Conservation (phyloP, 2,797 vertebrate species). For the Enteromius paludinosus region DNA sequence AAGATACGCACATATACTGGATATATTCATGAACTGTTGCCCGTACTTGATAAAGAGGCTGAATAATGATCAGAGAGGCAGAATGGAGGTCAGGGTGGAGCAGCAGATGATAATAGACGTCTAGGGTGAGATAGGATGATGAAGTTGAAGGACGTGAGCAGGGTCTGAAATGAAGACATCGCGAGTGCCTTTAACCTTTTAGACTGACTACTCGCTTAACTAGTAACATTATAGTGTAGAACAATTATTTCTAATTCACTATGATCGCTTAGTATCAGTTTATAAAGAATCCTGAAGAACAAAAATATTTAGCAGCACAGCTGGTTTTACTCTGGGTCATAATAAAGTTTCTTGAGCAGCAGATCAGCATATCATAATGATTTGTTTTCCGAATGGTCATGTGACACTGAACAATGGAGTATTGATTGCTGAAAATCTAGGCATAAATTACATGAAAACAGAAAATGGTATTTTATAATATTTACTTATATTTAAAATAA, state of each 20-base stretch:
- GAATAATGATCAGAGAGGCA: constrained; percentile 33
- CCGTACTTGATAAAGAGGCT: constrained; percentile 10
- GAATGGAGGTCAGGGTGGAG: constrained; percentile 6
- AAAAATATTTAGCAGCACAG: not conserved
- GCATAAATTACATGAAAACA: not conserved
- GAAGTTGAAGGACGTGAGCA: constrained; percentile 10
- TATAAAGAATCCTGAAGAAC: not conserved
- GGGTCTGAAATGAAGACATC: constrained; percentile 3
- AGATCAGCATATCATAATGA: not conserved
- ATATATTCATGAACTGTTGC: constrained; percentile 3
- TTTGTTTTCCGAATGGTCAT: not conserved
- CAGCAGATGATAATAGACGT: constrained; percentile 15
- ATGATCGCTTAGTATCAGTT: not conserved
- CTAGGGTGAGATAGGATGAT: constrained; percentile 11
- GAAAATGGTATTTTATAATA: not conserved
- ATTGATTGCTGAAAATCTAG: not conserved
- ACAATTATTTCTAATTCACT: too few species aligned
- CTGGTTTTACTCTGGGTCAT: not conserved
- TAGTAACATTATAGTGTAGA: not conserved
- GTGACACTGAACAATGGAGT: not conserved
- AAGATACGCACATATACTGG: not conserved
- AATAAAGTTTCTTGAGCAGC: not conserved
- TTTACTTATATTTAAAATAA: not conserved
- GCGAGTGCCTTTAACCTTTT: not conserved
- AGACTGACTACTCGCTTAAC: not conserved